Evolutionary conservation across 2,113 vertebrate species (phyloP).

Genomic region (Oryctolagus cuniculus): DNA sequence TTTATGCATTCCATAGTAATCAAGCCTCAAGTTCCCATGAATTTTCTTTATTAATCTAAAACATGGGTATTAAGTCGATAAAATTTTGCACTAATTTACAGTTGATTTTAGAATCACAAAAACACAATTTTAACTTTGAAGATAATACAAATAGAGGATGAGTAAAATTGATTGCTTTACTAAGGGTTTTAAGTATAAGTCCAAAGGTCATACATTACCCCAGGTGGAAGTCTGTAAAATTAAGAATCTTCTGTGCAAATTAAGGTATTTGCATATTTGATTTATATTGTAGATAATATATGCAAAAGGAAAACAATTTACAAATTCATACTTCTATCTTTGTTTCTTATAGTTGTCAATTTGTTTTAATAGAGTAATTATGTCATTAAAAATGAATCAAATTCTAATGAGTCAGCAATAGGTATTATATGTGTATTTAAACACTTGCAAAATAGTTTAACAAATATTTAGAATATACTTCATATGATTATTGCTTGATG

Average conservation of each 20-base stretch:
- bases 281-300: background rate
- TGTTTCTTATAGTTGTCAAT: background rate
- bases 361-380: slow-evolving; percentile 13
- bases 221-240: background rate
- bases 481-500: background rate
- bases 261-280: background rate
- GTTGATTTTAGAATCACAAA: slow-evolving; percentile 50
- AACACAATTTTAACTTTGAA: background rate
- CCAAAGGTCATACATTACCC: background rate
- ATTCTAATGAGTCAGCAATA: background rate
- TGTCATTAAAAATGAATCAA: slow-evolving; percentile 32
- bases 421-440: background rate
- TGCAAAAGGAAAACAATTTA: background rate
- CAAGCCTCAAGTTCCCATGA: background rate
- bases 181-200: background rate
- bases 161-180: background rate
- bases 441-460: background rate
- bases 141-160: background rate
- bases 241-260: slow-evolving; percentile 32
- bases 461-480: slow-evolving; percentile 4
- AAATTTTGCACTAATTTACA: background rate
- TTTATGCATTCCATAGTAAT: background rate
- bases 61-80: background rate
- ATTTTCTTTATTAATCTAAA: slow-evolving; percentile 5
- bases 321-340: slow-evolving; percentile 28